These are phyloP conservation scores for Trichogramma evanescens DNA, from an alignment of 2,888 invertebrate species.

Conservation along the genomic window DNA sequence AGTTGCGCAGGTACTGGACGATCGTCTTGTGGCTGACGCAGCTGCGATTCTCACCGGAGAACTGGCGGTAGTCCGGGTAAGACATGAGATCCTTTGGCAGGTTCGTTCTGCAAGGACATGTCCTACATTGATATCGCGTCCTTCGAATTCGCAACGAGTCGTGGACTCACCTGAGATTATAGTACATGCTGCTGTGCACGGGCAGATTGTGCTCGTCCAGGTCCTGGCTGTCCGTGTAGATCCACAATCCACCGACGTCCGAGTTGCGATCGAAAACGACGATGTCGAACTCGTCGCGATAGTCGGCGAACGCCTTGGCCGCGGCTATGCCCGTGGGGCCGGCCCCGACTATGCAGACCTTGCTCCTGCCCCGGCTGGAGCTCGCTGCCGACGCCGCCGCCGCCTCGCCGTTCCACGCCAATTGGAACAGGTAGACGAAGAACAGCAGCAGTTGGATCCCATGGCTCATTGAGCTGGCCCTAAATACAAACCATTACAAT, in stretches of 20 bases:
- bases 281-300: slow-evolving; percentile 49
- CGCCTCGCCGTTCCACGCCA: too few relatives aligned
- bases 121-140: neutral
- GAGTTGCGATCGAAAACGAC: slow-evolving; percentile 64
- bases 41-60: neutral
- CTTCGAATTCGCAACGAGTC: neutral
- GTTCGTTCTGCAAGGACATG: neutral
- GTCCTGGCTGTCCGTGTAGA: slow-evolving; percentile 61
- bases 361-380: too few relatives aligned
- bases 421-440: too few relatives aligned
- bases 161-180: slow-evolving; percentile 57
- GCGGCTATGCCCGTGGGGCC: slow-evolving; percentile 69
- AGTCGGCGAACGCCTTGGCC: slow-evolving; percentile 54
- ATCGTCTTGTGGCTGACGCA: neutral
- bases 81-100: neutral
- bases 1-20: neutral
- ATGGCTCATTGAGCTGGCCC: too few relatives aligned
- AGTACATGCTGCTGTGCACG: slow-evolving; percentile 74
- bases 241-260: slow-evolving; percentile 73
- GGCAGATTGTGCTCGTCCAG: slow-evolving; percentile 61
- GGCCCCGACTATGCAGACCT: slow-evolving; percentile 64
- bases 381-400: too few relatives aligned
- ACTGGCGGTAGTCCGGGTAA: neutral
- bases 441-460: too few relatives aligned
- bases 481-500: too few relatives aligned